phyloP scores from a whole-genome alignment of 2,113 vertebrate genomes.

The Chaetodon trifascialis region DNA sequence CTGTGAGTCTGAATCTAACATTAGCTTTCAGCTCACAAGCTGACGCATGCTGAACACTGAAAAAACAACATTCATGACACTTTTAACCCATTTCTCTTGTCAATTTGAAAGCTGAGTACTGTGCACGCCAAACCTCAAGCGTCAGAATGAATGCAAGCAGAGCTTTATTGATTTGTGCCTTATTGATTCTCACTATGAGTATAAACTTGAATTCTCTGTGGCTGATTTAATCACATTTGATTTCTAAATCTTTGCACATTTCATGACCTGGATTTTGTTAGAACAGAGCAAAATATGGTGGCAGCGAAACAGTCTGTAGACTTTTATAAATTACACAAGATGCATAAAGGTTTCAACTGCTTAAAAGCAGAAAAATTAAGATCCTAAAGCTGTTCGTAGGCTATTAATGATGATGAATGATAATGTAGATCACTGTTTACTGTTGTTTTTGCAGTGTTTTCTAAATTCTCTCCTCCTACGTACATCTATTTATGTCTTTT shows the following conservation, averaged over 20 bases:
- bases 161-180: not conserved
- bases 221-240: not conserved
- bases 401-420: not conserved
- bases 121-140: not conserved
- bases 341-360: not conserved
- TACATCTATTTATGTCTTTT: not conserved
- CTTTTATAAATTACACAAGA: not conserved
- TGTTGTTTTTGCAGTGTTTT: not conserved
- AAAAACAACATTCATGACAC: not conserved
- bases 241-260: constrained; percentile 12
- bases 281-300: not conserved
- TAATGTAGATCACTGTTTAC: not conserved
- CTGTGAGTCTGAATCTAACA: constrained; percentile 1
- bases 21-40: not conserved
- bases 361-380: not conserved
- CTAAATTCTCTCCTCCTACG: not conserved
- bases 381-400: not conserved
- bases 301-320: not conserved
- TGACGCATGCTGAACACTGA: not conserved
- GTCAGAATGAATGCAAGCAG: not conserved
- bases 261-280: not conserved
- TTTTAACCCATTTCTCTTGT: not conserved
- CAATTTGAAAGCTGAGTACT: not conserved
- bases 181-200: not conserved
- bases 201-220: not conserved